A percentile compares a stretch with the other conserved stretches of the same genome.
Conservation (phyloP, 2,113 vertebrate species). For the Gulo gulo region DNA sequence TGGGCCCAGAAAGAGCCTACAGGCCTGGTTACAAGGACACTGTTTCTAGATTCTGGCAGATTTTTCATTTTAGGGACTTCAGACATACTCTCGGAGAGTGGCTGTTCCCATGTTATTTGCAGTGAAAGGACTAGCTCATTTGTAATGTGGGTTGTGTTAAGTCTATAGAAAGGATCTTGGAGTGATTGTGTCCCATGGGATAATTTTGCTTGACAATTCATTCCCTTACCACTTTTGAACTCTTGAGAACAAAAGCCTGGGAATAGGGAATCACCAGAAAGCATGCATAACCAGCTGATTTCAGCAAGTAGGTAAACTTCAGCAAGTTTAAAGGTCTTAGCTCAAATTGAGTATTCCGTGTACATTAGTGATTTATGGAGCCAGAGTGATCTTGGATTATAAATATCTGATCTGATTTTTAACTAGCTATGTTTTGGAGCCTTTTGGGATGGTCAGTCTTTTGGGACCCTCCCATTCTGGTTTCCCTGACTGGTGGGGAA, state of each 20-base stretch:
- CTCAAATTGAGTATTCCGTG: not conserved
- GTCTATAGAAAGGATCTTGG: not conserved
- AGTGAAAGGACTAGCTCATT: conserved; percentile 11
- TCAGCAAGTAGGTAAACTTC: not conserved
- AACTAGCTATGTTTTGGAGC: not conserved
- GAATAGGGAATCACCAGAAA: not conserved
- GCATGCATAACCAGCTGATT: not conserved
- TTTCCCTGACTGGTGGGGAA: not conserved
- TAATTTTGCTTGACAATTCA: conserved; percentile 14
- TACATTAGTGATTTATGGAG: not conserved
- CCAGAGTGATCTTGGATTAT: not conserved
- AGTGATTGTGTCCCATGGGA: not conserved
- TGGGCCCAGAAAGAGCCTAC: not conserved
- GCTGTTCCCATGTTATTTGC: not conserved
- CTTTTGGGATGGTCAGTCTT: not conserved
- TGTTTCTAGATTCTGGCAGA: not conserved
- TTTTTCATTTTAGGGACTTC: not conserved
- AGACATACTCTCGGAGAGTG: not conserved
- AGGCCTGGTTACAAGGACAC: not conserved
- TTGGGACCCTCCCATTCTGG: not conserved
- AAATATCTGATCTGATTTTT: not conserved
- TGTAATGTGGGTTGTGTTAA: not conserved
- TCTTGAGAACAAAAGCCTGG: not conserved
- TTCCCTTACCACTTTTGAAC: not conserved
- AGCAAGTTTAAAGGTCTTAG: not conserved